Evolutionary conservation across 2,797 vertebrate genomes (phyloP).

Genomic region (Heliangelus exortis): DNA sequence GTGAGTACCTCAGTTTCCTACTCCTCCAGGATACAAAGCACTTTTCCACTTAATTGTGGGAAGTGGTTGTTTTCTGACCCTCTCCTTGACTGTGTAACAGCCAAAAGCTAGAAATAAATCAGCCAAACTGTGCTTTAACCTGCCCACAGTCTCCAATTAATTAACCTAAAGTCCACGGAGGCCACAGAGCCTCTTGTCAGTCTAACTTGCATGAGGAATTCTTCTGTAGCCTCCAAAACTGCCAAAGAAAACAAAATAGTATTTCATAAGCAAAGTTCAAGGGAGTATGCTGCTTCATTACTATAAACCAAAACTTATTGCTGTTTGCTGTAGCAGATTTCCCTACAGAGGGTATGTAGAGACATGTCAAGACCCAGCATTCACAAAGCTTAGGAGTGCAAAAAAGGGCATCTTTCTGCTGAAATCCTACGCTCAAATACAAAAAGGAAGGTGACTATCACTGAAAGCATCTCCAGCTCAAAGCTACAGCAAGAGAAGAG

Average conservation of each 20-base stretch:
- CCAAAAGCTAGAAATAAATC: constrained; percentile 30
- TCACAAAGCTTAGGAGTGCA: background rate
- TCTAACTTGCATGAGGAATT: background rate
- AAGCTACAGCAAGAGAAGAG: background rate
- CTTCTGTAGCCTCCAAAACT: background rate
- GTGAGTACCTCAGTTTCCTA: background rate
- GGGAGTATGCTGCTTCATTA: background rate
- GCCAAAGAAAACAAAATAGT: background rate
- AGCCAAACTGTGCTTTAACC: background rate
- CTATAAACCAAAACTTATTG: background rate
- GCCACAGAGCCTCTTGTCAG: background rate
- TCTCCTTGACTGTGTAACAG: background rate
- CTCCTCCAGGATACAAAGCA: background rate
- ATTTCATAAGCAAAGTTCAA: background rate
- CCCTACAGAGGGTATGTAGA: background rate
- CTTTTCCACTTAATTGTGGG: background rate
- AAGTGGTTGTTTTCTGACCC: background rate
- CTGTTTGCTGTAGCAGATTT: background rate
- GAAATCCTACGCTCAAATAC: background rate
- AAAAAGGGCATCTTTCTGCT: background rate
- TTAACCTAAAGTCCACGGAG: constrained; percentile 22
- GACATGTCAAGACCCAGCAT: background rate
- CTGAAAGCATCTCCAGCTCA: background rate
- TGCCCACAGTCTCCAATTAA: constrained; percentile 23
- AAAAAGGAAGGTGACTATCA: background rate